Percentiles rank a stretch among this genome's conserved stretches.
phyloP scores from a whole-genome alignment of 2,888 invertebrate species.

The Pomacea canaliculata region DNA sequence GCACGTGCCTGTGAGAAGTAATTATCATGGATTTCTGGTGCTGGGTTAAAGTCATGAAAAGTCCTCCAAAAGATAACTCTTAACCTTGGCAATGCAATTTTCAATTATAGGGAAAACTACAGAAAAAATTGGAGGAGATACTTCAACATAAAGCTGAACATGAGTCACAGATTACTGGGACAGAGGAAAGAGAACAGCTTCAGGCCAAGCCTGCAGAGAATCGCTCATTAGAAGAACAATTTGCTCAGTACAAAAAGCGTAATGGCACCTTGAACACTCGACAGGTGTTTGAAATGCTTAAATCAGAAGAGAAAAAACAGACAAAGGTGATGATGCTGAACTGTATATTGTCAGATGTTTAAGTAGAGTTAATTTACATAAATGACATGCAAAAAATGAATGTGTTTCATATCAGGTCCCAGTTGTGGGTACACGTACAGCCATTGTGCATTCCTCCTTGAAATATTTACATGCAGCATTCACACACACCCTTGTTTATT shows the following conservation, averaged over 20 bases:
- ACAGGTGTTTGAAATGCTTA: slow-evolving; percentile 59
- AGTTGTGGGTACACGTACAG: too few relatives aligned
- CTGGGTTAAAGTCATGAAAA: too few relatives aligned
- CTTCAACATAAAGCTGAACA: slow-evolving; percentile 20
- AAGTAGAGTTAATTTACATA: too few relatives aligned
- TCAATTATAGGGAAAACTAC: slow-evolving; percentile 24
- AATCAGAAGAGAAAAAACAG: slow-evolving; percentile 55
- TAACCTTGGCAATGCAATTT: not conserved
- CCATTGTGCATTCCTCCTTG: too few relatives aligned
- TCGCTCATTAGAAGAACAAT: slow-evolving; percentile 48
- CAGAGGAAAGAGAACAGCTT: slow-evolving; percentile 3
- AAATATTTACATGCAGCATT: too few relatives aligned
- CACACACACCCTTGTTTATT: too few relatives aligned
- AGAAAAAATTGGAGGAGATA: slow-evolving; percentile 29
- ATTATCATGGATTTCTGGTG: too few relatives aligned
- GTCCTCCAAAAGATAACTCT: too few relatives aligned
- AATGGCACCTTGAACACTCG: slow-evolving; percentile 61
- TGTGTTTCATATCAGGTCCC: too few relatives aligned
- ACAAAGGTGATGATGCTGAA: slow-evolving; percentile 43
- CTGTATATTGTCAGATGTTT: too few relatives aligned
- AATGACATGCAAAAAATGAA: too few relatives aligned
- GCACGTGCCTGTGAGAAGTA: too few relatives aligned
- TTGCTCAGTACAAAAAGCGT: slow-evolving; percentile 51
- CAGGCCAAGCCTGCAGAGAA: slow-evolving; percentile 7
- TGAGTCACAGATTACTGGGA: slow-evolving; percentile 12